Percentiles rank a stretch among this genome's conserved stretches.
Evolutionary conservation across 2,113 vertebrate genomes (phyloP).

Genomic region (Mustela lutreola): DNA sequence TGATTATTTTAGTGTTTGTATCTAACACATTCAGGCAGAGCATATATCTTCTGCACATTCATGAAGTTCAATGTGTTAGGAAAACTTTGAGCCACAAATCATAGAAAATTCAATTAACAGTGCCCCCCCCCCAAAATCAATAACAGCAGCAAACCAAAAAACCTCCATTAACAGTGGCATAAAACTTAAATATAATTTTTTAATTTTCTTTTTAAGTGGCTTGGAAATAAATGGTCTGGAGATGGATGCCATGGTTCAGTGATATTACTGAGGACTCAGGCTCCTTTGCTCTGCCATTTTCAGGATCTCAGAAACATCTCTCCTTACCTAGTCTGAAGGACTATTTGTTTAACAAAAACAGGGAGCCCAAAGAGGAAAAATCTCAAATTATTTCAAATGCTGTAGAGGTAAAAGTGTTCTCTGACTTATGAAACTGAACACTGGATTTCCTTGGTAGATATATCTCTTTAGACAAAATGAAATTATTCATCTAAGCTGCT

Average conservation of each 20-base stretch:
- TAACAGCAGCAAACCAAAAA: background rate
- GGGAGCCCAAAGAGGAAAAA: background rate
- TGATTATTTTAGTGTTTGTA: background rate
- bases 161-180: background rate
- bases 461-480: background rate
- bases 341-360: background rate
- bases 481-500: background rate
- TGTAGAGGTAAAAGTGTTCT: background rate
- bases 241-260: background rate
- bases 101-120: background rate
- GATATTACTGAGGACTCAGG: background rate
- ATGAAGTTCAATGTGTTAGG: background rate
- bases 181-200: background rate
- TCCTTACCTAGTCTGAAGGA: background rate
- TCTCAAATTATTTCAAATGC: background rate
- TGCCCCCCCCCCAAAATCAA: background rate
- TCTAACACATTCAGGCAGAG: background rate
- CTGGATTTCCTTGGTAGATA: background rate
- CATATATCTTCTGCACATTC: background rate
- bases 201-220: background rate
- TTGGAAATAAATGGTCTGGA: background rate
- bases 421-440: background rate
- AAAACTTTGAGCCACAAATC: background rate
- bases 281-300: background rate
- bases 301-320: background rate